Evolutionary conservation across 2,113 vertebrate genomes (phyloP).

Genomic region (Caranx ignobilis): DNA sequence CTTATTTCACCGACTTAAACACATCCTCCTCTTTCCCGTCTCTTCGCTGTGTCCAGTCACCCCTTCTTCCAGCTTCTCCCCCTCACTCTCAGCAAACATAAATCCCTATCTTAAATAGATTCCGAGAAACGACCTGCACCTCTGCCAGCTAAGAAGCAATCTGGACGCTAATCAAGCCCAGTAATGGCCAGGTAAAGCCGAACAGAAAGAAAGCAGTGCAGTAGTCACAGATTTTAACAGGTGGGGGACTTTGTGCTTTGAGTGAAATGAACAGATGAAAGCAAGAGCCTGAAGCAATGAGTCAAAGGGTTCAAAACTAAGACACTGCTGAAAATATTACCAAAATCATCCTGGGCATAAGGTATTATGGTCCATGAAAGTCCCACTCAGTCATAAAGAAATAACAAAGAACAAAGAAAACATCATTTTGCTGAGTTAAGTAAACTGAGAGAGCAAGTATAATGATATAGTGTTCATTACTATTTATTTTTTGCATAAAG

Average conservation of each 20-base stretch:
- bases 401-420: neutral
- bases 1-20: neutral
- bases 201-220: conserved; percentile 44
- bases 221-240: conserved; percentile 54
- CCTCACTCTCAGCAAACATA: conserved; percentile 44
- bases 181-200: conserved; percentile 43
- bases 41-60: neutral
- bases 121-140: conserved; percentile 63
- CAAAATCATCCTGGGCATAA: conserved; percentile 32
- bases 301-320: conserved; percentile 56
- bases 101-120: conserved; percentile 72
- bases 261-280: conserved; percentile 50
- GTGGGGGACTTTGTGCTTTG: conserved; percentile 41
- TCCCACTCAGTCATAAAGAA: conserved; percentile 22
- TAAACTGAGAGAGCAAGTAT: neutral
- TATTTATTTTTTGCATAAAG: neutral
- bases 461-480: neutral
- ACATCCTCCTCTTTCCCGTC: neutral
- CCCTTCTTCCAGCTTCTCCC: neutral
- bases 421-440: neutral
- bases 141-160: conserved; percentile 67
- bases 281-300: conserved; percentile 44
- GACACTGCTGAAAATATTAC: conserved; percentile 53
- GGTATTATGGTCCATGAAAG: conserved; percentile 24
- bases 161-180: conserved; percentile 54